Conservation (phyloP, 2,797 vertebrate genomes). For the Cichlasoma orientale region DNA sequence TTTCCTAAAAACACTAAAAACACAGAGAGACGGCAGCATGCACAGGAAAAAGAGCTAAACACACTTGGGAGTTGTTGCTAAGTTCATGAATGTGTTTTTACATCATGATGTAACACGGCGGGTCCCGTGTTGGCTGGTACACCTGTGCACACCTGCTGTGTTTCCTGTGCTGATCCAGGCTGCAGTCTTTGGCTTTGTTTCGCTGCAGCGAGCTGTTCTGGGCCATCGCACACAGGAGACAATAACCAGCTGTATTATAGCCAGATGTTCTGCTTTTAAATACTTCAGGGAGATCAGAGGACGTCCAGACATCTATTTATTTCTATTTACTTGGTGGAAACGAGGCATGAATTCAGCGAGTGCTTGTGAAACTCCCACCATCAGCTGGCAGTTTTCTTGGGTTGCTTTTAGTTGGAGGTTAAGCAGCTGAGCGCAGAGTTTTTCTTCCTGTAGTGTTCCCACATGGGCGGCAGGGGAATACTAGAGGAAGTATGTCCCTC, state of each 20-base stretch:
- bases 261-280: constrained; percentile 21
- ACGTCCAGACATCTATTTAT: constrained; percentile 32
- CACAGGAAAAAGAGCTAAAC: not conserved
- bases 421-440: constrained; percentile 76
- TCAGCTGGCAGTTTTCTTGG: constrained; percentile 60
- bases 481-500: constrained; percentile 63
- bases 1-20: not conserved
- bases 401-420: constrained; percentile 75
- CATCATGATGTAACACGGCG: not conserved
- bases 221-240: not conserved
- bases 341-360: constrained; percentile 27
- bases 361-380: constrained; percentile 54
- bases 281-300: constrained; percentile 12
- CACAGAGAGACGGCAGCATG: not conserved
- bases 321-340: constrained; percentile 27
- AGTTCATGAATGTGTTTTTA: not conserved
- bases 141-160: not conserved
- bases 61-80: not conserved
- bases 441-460: constrained; percentile 73
- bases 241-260: not conserved
- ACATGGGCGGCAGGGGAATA: constrained; percentile 52
- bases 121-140: not conserved
- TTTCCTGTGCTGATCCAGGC: too few relatives aligned
- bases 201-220: not conserved
- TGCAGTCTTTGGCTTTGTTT: too few relatives aligned